phyloP scores from a whole-genome alignment of 2,797 vertebrate genomes.

The Sebastes vulpes region DNA sequence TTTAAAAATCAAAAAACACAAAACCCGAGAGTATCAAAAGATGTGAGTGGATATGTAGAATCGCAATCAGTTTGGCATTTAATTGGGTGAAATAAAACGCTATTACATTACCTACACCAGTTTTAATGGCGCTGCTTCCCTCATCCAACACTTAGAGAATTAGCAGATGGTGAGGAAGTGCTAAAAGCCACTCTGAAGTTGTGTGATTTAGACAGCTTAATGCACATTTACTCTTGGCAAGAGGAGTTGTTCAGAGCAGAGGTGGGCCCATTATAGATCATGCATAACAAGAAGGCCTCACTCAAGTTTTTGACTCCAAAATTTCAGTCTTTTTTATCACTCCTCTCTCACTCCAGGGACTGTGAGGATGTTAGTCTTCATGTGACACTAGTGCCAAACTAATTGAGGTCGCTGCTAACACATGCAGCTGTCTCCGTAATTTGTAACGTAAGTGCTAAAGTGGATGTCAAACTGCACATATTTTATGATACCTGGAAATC shows the following conservation, averaged over 20 bases:
- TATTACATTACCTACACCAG: conserved; percentile 17
- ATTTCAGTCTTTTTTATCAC: conserved; percentile 33
- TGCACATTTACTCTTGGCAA: conserved; percentile 70
- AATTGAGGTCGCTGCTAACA: conserved; percentile 5
- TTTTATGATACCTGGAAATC: background rate
- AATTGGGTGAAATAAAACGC: conserved; percentile 53
- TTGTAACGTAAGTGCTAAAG: conserved; percentile 3
- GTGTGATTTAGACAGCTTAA: conserved; percentile 56
- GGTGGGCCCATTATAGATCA: conserved; percentile 64
- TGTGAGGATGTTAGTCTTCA: background rate
- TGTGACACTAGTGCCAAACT: background rate
- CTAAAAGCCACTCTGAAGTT: conserved; percentile 58
- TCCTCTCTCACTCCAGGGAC: background rate
- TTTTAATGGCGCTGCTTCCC: conserved; percentile 50
- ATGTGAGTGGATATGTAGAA: background rate
- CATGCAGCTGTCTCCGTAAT: background rate
- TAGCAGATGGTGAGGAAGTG: conserved; percentile 59
- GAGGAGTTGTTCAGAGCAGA: conserved; percentile 46
- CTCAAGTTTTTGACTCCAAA: conserved; percentile 38
- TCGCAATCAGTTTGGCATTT: conserved; percentile 40
- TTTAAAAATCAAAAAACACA: background rate
- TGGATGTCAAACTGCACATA: background rate
- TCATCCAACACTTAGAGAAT: conserved; percentile 64
- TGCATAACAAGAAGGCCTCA: conserved; percentile 34
- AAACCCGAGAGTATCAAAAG: background rate